These are phyloP conservation scores for Poecile atricapillus DNA, from an alignment of 2,113 vertebrate species.

Conservation along the genomic window DNA sequence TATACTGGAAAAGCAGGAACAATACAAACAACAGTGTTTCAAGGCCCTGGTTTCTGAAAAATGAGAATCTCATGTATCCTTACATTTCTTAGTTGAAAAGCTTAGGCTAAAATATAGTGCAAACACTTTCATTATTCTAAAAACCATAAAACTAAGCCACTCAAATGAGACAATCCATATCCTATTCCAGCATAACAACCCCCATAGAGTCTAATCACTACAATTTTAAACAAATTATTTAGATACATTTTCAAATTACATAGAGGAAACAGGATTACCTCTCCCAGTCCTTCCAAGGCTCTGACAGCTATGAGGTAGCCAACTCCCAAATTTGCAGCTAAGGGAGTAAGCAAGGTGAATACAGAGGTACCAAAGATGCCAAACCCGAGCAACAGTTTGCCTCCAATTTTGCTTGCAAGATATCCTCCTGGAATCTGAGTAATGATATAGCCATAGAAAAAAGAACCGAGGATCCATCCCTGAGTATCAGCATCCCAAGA, in stretches of 20 bases:
- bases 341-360: conserved; percentile 90
- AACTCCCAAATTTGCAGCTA: conserved; percentile 86
- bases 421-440: conserved; percentile 96
- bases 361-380: conserved; percentile 85
- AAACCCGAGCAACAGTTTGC: conserved; percentile 88
- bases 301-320: conserved; percentile 86
- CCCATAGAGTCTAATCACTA: not conserved
- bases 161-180: not conserved
- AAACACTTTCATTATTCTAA: not conserved
- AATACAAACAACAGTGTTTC: not conserved
- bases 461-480: conserved; percentile 96
- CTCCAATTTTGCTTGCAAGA: conserved; percentile 84
- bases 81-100: not conserved
- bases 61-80: not conserved
- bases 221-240: not conserved
- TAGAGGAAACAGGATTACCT: conserved; percentile 73
- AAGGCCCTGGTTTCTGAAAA: not conserved
- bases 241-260: not conserved
- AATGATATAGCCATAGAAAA: conserved; percentile 97
- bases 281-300: conserved; percentile 90
- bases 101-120: not conserved
- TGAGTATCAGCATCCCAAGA: conserved; percentile 91
- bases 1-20: not conserved
- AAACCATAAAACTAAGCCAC: not conserved
- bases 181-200: not conserved